Evolutionary conservation across 2,113 vertebrate genomes (phyloP).

Genomic region (Python bivittatus): DNA sequence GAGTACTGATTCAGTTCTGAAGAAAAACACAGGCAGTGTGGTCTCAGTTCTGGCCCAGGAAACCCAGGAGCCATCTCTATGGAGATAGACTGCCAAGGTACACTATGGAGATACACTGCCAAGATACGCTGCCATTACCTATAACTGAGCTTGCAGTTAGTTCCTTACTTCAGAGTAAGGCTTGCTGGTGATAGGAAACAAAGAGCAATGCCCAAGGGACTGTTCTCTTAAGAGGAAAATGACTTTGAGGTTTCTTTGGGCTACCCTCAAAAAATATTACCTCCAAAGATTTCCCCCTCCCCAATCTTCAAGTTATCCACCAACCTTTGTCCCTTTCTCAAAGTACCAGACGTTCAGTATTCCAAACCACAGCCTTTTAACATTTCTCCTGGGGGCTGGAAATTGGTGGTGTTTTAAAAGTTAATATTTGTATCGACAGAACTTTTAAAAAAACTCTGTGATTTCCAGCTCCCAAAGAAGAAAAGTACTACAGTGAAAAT

Average conservation of each 20-base stretch:
- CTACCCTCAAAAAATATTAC: not conserved
- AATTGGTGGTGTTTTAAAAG: not conserved
- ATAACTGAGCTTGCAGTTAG: not conserved
- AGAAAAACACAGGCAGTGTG: not conserved
- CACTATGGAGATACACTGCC: no score
- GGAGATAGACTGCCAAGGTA: not conserved
- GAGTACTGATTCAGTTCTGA: not conserved
- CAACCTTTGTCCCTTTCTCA: not conserved
- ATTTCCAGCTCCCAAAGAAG: not conserved
- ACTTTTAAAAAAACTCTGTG: not conserved
- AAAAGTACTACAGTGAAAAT: not conserved
- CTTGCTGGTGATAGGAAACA: not conserved
- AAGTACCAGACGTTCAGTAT: not conserved
- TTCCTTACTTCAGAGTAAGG: not conserved
- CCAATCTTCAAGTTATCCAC: not conserved
- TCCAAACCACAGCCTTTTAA: not conserved
- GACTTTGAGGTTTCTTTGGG: not conserved
- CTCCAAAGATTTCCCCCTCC: not conserved
- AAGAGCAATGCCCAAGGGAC: not conserved
- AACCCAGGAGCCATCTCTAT: not conserved
- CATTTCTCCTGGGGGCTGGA: not conserved
- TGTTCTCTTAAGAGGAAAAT: not conserved
- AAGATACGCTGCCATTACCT: not conserved
- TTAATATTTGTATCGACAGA: not conserved
- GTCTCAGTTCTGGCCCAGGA: not conserved